Conservation (phyloP, 2,888 invertebrate species). For the Noctua janthina region DNA sequence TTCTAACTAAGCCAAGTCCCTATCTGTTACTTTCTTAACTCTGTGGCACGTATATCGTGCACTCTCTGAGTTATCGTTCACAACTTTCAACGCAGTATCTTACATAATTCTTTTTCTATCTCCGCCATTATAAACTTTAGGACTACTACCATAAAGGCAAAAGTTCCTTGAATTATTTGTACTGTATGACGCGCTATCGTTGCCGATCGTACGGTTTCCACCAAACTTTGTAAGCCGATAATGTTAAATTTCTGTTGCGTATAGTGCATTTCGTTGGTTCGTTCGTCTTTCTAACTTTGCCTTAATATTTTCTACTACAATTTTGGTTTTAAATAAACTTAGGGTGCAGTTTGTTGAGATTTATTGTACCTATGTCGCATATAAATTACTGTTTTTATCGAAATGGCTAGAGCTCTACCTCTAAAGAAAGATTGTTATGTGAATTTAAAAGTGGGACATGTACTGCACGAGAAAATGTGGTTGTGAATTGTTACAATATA, state of each 20-base stretch:
- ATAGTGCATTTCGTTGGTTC: conserved; percentile 60
- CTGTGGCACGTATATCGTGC: conserved; percentile 62
- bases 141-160: conserved; percentile 34
- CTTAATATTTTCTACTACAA: conserved; percentile 52
- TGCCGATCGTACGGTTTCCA: conserved; percentile 58
- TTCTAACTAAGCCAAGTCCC: conserved; percentile 38
- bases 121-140: conserved; percentile 53
- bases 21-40: conserved; percentile 64
- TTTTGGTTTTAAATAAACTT: conserved; percentile 59
- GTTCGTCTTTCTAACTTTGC: conserved; percentile 52
- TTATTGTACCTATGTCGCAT: conserved; percentile 49
- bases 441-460: conserved; percentile 24
- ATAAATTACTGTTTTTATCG: conserved; percentile 45
- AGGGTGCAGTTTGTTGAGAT: conserved; percentile 32
- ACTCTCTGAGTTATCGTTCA: conserved; percentile 65
- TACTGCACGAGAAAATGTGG: neutral
- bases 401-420: conserved; percentile 24
- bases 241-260: conserved; percentile 68
- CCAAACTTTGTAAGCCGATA: conserved; percentile 68
- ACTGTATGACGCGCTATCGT: conserved; percentile 42
- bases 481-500: conserved; percentile 6
- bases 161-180: conserved; percentile 49
- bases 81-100: conserved; percentile 66
- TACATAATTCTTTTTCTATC: conserved; percentile 55
- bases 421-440: conserved; percentile 25